Evolutionary conservation across 2,888 invertebrate genomes (phyloP).

Genomic region (Ornithoptera alexandrae): DNA sequence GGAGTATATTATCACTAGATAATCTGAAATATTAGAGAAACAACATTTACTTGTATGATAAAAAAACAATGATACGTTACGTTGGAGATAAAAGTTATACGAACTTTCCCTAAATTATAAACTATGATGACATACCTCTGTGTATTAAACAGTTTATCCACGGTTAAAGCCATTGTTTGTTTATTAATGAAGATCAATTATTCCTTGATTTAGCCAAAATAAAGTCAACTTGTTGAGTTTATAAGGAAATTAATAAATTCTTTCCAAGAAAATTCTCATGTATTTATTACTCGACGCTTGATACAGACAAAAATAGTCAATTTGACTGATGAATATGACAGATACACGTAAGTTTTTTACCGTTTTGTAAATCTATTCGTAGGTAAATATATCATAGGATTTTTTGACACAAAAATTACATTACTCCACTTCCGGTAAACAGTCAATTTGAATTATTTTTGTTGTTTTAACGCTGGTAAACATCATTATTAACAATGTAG

Average conservation of each 20-base stretch:
- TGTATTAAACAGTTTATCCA: constrained; percentile 69
- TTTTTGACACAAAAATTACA: too few relatives aligned
- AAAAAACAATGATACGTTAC: constrained; percentile 10
- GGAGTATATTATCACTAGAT: constrained; percentile 72
- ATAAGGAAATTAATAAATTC: constrained; percentile 25
- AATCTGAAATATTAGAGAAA: constrained; percentile 63
- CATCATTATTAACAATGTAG: too few relatives aligned
- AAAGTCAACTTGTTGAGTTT: constrained; percentile 13
- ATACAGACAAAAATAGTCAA: constrained; percentile 15
- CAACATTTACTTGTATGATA: constrained; percentile 7
- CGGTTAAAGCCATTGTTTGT: constrained; percentile 62
- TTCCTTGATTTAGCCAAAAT: not conserved
- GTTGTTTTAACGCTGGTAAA: too few relatives aligned
- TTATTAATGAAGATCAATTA: constrained; percentile 12
- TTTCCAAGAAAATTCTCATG: constrained; percentile 19
- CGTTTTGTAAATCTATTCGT: too few relatives aligned
- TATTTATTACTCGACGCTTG: constrained; percentile 20
- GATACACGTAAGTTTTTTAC: constrained; percentile 4
- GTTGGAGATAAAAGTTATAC: constrained; percentile 22
- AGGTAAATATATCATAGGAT: too few relatives aligned
- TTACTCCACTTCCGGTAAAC: too few relatives aligned
- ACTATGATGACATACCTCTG: constrained; percentile 58
- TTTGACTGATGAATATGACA: constrained; percentile 11
- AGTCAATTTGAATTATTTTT: too few relatives aligned
- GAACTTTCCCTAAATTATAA: constrained; percentile 62